These are phyloP conservation scores for Thryonomys swinderianus DNA, from an alignment of 2,113 vertebrate genomes.

Conservation along the genomic window DNA sequence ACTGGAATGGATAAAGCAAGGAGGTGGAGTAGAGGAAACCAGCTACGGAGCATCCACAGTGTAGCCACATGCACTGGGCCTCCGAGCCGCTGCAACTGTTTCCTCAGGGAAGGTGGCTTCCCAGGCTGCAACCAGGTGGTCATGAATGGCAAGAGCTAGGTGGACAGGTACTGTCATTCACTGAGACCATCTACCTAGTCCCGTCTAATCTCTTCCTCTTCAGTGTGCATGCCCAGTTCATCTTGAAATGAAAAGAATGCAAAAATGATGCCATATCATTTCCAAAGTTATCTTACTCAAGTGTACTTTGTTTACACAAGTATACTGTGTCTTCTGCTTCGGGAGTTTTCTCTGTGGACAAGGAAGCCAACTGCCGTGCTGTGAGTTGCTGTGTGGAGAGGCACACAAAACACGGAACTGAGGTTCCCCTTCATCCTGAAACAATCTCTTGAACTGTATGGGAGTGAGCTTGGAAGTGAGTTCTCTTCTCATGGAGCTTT, in stretches of 20 bases:
- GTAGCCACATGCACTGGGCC: not conserved
- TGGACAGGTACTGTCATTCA: not conserved
- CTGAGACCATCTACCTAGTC: not conserved
- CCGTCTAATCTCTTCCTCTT: not conserved
- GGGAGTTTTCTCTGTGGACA: not conserved
- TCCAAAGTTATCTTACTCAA: not conserved
- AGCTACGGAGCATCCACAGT: accelerated
- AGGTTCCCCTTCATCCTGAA: not conserved
- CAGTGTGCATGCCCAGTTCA: not conserved
- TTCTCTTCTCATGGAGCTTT: not conserved
- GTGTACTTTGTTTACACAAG: too few species aligned
- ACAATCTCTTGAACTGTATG: not conserved
- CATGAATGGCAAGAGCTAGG: not conserved
- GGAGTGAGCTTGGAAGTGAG: not conserved
- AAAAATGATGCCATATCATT: not conserved
- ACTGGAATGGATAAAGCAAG: not conserved
- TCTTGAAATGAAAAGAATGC: not conserved
- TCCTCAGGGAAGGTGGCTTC: not conserved
- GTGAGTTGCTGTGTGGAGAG: not conserved
- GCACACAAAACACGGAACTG: not conserved
- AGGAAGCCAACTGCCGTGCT: not conserved
- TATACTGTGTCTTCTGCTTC: not conserved
- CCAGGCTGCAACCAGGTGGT: not conserved
- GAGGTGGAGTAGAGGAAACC: not conserved
- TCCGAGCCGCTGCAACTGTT: not conserved